These are phyloP conservation scores for Tenodera sinensis DNA, from an alignment of 2,888 invertebrate genomes.

Conservation along the genomic window DNA sequence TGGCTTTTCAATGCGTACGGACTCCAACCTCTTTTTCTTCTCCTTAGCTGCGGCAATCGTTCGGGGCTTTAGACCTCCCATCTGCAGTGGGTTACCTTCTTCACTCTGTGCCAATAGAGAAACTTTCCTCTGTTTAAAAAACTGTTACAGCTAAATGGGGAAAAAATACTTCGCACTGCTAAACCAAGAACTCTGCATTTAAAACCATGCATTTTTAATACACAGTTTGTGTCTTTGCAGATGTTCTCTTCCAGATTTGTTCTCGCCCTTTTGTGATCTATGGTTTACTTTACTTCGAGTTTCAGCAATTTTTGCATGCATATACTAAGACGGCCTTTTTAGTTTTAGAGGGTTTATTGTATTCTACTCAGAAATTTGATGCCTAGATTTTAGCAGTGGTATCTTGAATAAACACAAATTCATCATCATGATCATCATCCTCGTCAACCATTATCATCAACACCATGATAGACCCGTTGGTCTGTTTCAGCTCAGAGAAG, in stretches of 20 bases:
- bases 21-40: background rate
- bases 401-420: too few species aligned
- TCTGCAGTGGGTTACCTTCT: background rate
- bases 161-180: background rate
- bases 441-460: too few species aligned
- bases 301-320: too few species aligned
- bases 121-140: background rate
- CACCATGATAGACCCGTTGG: too few species aligned
- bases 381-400: too few species aligned
- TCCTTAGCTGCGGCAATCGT: background rate
- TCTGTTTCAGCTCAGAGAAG: too few species aligned
- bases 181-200: background rate
- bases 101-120: background rate
- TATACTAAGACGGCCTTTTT: too few species aligned
- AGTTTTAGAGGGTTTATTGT: too few species aligned
- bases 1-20: conserved; percentile 5
- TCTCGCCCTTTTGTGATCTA: too few species aligned
- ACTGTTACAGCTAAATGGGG: background rate
- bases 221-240: background rate
- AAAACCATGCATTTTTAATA: background rate
- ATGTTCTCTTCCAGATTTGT: background rate
- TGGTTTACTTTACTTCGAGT: too few species aligned
- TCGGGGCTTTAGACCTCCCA: conserved; percentile 1
- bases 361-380: too few species aligned
- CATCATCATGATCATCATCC: too few species aligned